Percentiles rank a stretch among this genome's conserved stretches.
Evolutionary conservation across 37 sponge, comb jelly and placozoan species (phyloP).

Genomic region (Ephydatia muelleri): DNA sequence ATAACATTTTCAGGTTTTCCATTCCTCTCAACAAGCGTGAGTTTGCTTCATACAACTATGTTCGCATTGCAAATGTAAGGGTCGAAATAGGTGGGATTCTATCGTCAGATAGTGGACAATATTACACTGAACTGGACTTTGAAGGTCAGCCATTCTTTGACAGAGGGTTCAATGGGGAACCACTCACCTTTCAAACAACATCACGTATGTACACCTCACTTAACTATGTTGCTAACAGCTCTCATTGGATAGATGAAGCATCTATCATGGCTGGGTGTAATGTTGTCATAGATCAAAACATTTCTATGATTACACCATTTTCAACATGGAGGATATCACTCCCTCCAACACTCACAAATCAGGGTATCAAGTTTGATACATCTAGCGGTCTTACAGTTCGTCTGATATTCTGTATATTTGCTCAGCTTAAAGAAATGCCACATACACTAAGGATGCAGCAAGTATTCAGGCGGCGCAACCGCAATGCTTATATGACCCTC

Average conservation of each 20-base stretch:
- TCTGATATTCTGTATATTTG: conserved; percentile 8
- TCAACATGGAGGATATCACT: conserved; percentile 11
- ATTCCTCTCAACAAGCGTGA: no score
- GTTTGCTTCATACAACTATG: no score
- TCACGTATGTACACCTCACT: not conserved
- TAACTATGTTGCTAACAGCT: not conserved
- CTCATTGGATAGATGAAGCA: not conserved
- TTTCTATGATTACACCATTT: conserved; percentile 23
- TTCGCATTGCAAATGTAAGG: no score
- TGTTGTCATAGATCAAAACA: conserved; percentile 2
- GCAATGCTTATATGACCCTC: no score
- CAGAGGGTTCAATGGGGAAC: not conserved
- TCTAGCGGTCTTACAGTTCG: conserved; percentile 12
- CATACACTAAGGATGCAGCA: not conserved
- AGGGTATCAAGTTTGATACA: conserved; percentile 1
- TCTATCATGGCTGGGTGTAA: not conserved
- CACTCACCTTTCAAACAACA: not conserved
- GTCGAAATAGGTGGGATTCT: conserved; percentile 1
- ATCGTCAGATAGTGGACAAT: not conserved
- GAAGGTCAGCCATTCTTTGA: conserved; percentile 11
- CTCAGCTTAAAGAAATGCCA: conserved; percentile 14
- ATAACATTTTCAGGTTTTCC: no score
- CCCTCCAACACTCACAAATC: not conserved
- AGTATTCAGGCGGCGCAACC: no score
- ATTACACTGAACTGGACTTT: conserved; percentile 3